Evolutionary conservation across 2,888 invertebrate genomes (phyloP), one percentile per base, ranked within the genome.

Genomic region (Melinaea marsaeus): DNA sequence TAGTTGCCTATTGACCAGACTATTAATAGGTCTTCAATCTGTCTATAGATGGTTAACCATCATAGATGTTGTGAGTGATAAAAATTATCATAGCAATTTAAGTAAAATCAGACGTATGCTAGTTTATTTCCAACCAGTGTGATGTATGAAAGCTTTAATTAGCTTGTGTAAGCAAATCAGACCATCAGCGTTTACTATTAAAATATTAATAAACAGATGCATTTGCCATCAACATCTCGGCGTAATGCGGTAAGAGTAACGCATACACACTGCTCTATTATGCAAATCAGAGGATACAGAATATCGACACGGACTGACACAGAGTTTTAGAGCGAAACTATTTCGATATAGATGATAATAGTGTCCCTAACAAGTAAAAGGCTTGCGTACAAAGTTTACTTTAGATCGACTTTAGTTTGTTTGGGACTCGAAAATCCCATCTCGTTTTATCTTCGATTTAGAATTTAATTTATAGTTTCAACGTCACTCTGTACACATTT

Each of bases 261-360:
- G 69, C 71, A 69, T 71, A 71, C 67, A 67, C 68, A 68, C 68
- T 64, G 61, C 62, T 33, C 55, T 67, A 72, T 72, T 72, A 72
- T 72, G 72, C 60, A 71, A 72, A 72, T 71, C 22, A 35, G 45
- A 62, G 59, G 55, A 58, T 33, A 54, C 32, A 59, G 64, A 62
- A 67, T 70, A 69, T 66, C 69, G 71, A 68, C 65, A 64, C 61
- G 56, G 60, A 63, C 64, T 65, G 59, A 58, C 57, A 61, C 59
- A 58, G 61, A 65, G 63, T 65, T 67, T 63, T 60, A 65, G 67
- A 67, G 63, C 56, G 60, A 66, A 68, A 68, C 63, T 66, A 61
- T 66, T 60, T 63, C 65, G 56, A 62, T 66, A 60, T 63, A 65
- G 55, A 68, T 65, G 61, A 63, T 63, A 68, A 68, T 68, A 56